Percentiles rank a stretch among this genome's conserved stretches.
Evolutionary conservation across 2,797 vertebrate species (phyloP).

Genomic region (Australoheros facetus): DNA sequence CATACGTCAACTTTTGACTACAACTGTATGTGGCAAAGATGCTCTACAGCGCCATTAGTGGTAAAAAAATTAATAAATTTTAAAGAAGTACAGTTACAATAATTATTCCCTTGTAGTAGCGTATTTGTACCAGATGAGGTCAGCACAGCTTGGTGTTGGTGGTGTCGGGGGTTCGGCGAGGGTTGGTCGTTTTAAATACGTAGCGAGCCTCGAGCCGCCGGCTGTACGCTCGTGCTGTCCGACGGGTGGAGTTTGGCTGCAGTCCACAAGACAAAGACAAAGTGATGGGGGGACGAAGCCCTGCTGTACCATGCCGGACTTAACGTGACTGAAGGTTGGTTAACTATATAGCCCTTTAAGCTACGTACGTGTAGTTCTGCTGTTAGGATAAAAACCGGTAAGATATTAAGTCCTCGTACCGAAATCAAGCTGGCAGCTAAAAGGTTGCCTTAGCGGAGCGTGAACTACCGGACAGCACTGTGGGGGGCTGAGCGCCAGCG

Average conservation of each 20-base stretch:
- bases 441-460: constrained; percentile 20
- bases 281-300: constrained; percentile 29
- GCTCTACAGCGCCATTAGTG: not conserved
- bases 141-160: not conserved
- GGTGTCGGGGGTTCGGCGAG: not conserved
- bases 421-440: not conserved
- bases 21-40: not conserved
- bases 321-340: constrained; percentile 48
- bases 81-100: not conserved
- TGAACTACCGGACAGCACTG: not conserved
- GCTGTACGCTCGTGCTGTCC: constrained; percentile 22
- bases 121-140: constrained; percentile 16
- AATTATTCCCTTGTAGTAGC: not conserved
- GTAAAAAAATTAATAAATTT: not conserved
- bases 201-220: not conserved
- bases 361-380: rapidly evolving
- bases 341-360: rapidly evolving
- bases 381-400: not conserved
- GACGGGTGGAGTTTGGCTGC: constrained; percentile 64
- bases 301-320: constrained; percentile 3
- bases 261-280: constrained; percentile 66
- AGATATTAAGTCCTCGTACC: not conserved
- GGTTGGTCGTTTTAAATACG: constrained; percentile 4
- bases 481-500: not conserved
- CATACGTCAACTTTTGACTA: not conserved